phyloP scores from a whole-genome alignment of 2,113 vertebrate species.

The Sander lucioperca region DNA sequence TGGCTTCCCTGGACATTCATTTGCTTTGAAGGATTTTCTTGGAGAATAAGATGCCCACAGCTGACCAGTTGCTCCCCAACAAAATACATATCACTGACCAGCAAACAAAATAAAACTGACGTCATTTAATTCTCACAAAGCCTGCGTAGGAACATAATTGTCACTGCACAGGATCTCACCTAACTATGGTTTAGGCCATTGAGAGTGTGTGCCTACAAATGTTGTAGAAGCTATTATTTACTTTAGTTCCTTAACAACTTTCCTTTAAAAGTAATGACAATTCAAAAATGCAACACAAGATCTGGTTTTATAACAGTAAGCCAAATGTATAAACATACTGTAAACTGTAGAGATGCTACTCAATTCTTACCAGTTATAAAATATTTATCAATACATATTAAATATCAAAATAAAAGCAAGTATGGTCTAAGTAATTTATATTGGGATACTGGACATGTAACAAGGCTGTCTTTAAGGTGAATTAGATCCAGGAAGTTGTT shows the following conservation, averaged over 20 bases:
- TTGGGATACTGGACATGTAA: not conserved
- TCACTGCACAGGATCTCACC: not conserved
- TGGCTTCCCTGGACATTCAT: constrained; percentile 20
- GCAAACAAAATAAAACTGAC: constrained; percentile 11
- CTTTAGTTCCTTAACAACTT: not conserved
- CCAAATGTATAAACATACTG: not conserved
- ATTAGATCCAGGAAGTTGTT: not conserved
- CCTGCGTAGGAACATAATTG: not conserved
- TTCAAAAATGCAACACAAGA: not conserved
- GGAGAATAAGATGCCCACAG: not conserved
- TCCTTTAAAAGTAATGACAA: not conserved
- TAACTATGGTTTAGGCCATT: not conserved
- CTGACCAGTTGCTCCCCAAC: not conserved
- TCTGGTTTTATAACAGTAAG: not conserved
- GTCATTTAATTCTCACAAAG: not conserved
- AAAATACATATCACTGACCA: not conserved
- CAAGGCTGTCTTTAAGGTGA: not conserved
- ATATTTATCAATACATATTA: constrained; percentile 3
- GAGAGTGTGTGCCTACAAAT: not conserved
- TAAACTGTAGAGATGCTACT: not conserved
- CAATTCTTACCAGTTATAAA: not conserved
- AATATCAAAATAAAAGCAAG: constrained; percentile 4
- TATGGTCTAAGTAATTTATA: not conserved
- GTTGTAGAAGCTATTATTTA: not conserved
- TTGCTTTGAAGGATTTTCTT: constrained; percentile 35